Conservation (phyloP, 2,797 vertebrate genomes). For the Myotis myotis region DNA sequence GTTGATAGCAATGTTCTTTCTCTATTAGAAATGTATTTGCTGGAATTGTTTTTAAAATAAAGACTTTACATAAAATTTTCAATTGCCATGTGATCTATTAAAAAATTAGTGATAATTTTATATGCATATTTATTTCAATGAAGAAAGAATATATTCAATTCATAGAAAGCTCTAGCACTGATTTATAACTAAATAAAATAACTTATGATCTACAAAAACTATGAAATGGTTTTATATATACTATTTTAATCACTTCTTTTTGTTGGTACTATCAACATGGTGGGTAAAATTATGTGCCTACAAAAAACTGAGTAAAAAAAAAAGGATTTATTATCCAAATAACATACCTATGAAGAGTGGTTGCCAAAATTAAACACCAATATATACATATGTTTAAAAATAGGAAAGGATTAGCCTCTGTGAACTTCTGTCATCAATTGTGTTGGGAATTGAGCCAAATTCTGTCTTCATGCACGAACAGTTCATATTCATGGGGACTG, state of each 20-base stretch:
- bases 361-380: conserved; percentile 41
- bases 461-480: conserved; percentile 3
- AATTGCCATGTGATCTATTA: neutral
- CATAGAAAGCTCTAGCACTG: neutral
- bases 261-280: neutral
- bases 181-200: conserved; percentile 10
- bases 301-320: neutral
- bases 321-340: conserved; percentile 41
- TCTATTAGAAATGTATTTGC: neutral
- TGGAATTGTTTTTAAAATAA: conserved; percentile 12
- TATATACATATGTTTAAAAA: conserved; percentile 49
- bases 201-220: neutral
- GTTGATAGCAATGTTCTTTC: neutral
- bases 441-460: conserved; percentile 45
- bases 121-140: neutral
- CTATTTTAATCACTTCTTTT: neutral
- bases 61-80: neutral
- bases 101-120: neutral
- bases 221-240: neutral
- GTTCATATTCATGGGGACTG: neutral
- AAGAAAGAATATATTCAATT: neutral
- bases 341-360: conserved; percentile 32
- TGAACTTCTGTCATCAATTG: conserved; percentile 53
- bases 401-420: conserved; percentile 39
- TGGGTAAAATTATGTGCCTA: conserved; percentile 17